phyloP scores from a whole-genome alignment of 2,797 vertebrate species.

The Melopsittacus undulatus region DNA sequence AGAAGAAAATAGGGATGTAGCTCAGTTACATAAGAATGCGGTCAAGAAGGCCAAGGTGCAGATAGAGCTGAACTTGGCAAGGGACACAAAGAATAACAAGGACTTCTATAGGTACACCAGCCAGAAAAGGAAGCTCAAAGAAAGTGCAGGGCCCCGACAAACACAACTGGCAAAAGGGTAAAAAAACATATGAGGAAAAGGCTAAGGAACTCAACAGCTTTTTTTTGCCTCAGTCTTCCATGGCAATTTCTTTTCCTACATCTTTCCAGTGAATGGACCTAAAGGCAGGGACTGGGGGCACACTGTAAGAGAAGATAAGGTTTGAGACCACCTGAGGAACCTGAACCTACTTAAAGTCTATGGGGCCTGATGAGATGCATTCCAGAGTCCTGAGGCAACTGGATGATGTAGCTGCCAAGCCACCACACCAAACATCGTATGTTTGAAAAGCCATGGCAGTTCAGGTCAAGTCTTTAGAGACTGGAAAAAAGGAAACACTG shows the following conservation, averaged over 20 bases:
- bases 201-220: neutral
- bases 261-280: neutral
- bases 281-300: neutral
- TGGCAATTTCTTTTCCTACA: neutral
- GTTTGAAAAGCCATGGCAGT: neutral
- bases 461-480: neutral
- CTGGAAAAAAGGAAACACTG: neutral
- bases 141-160: rapidly evolving
- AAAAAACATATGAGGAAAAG: neutral
- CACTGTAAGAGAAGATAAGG: neutral
- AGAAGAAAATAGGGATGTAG: neutral
- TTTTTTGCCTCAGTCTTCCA: neutral
- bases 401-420: neutral
- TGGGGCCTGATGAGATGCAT: neutral
- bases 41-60: neutral
- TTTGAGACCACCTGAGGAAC: neutral
- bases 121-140: neutral
- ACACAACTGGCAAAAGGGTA: neutral
- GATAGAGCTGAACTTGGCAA: neutral
- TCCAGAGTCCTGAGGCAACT: neutral
- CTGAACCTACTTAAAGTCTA: neutral
- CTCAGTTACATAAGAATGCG: neutral
- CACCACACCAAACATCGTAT: neutral
- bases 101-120: neutral
- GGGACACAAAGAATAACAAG: neutral